A percentile compares a stretch with the other conserved stretches of the same genome.
Evolutionary conservation across 2,888 invertebrate genomes (phyloP).

Genomic region (Agonum fuliginosum): DNA sequence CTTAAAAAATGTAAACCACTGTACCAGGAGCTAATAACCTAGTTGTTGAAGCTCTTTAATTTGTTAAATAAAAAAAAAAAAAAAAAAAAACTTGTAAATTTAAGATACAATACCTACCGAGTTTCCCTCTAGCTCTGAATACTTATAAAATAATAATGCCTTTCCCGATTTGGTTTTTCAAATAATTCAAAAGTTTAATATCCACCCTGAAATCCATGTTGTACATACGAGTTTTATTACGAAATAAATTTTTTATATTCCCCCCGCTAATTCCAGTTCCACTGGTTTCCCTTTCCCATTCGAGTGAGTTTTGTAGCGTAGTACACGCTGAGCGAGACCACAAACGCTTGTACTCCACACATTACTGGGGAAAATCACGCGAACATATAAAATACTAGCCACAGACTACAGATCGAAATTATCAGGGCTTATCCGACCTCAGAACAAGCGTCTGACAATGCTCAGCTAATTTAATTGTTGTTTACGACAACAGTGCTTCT

Average conservation of each 20-base stretch:
- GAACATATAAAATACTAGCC: conserved; percentile 39
- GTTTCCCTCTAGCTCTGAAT: no score
- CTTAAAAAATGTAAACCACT: no score
- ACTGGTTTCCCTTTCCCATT: neutral
- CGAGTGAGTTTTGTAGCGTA: neutral
- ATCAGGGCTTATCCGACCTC: conserved; percentile 14
- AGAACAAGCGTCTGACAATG: conserved; percentile 29
- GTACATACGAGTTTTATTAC: conserved; percentile 36
- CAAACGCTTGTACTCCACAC: conserved; percentile 16
- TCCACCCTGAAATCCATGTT: conserved; percentile 4
- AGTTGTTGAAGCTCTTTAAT: no score
- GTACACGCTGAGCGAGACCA: neutral
- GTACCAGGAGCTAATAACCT: no score
- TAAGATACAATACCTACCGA: no score
- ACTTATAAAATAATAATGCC: no score
- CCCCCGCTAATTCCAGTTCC: neutral
- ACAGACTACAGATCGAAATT: conserved; percentile 30
- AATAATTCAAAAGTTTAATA: conserved; percentile 25
- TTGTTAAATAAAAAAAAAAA: no score
- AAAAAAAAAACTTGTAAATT: no score
- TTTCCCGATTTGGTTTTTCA: no score
- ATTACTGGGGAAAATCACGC: conserved; percentile 20
- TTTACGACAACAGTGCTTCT: conserved; percentile 22
- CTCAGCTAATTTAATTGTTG: conserved; percentile 26
- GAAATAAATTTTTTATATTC: conserved; percentile 23